Percentiles rank a stretch among this genome's conserved stretches.
phyloP scores from a whole-genome alignment of 1,140 invertebrate species.

The Psilanteris sp. region DNA sequence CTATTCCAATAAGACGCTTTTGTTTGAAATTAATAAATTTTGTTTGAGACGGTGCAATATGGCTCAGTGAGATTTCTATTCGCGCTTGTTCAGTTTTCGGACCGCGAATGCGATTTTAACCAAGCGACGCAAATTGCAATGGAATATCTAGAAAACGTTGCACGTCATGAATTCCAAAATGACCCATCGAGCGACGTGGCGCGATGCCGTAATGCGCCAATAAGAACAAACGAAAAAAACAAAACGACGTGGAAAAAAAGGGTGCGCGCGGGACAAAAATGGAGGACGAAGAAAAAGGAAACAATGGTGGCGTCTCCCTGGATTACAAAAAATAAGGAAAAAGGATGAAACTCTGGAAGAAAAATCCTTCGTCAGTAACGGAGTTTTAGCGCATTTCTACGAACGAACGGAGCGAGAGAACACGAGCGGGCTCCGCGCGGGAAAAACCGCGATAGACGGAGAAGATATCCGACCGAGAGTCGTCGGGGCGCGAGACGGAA shows the following conservation, averaged over 20 bases:
- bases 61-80: no score
- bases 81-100: no score
- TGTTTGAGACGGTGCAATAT: no score
- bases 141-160: conserved; percentile 18
- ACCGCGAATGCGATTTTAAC: no score
- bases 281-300: conserved; percentile 27
- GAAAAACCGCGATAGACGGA: conserved; percentile 45
- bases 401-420: conserved; percentile 41
- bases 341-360: conserved; percentile 53
- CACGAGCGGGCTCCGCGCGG: conserved; percentile 24
- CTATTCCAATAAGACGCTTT: no score
- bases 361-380: conserved; percentile 59
- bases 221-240: conserved; percentile 31
- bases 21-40: no score
- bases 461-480: conserved; percentile 40
- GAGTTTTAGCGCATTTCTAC: conserved; percentile 51
- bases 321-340: conserved; percentile 56
- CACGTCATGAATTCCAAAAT: conserved; percentile 44
- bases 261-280: no score
- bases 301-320: conserved; percentile 34
- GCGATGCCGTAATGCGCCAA: conserved; percentile 22
- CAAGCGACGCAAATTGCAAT: no score
- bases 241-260: conserved; percentile 16
- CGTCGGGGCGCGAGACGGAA: conserved; percentile 12
- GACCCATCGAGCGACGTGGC: conserved; percentile 37